Conservation (phyloP, 2,888 invertebrate genomes). For the Sinentomon sp. region DNA sequence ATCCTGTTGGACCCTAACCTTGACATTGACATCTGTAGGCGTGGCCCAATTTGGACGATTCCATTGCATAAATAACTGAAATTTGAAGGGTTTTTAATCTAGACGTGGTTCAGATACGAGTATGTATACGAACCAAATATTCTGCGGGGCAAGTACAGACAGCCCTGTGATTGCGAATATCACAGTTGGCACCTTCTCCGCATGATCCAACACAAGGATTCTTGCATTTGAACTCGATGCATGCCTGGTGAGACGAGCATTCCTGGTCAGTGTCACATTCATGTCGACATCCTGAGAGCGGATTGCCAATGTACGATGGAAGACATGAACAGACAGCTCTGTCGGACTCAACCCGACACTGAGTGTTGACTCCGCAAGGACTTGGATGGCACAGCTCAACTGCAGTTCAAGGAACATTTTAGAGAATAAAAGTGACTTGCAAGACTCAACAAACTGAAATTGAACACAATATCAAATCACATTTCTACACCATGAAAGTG, state of each 20-base stretch:
- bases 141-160: constrained; percentile 23
- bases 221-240: constrained; percentile 40
- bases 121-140: constrained; percentile 31
- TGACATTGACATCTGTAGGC: too few species aligned
- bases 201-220: constrained; percentile 37
- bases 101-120: background rate
- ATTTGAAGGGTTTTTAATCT: background rate
- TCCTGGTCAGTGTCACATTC: constrained; percentile 18
- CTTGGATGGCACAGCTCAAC: constrained; percentile 16
- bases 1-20: too few species aligned
- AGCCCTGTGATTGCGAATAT: constrained; percentile 14
- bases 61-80: too few species aligned
- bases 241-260: constrained; percentile 29
- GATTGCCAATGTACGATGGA: constrained; percentile 51
- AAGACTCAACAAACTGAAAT: too few species aligned
- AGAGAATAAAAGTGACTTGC: too few species aligned
- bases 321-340: constrained; percentile 53
- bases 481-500: too few species aligned
- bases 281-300: constrained; percentile 32
- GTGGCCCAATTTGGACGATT: too few species aligned
- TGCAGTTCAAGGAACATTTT: too few species aligned
- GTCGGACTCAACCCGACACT: constrained; percentile 45
- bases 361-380: constrained; percentile 30
- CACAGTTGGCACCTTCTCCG: constrained; percentile 36
- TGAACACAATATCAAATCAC: too few species aligned